Evolutionary conservation across 2,888 invertebrate species (phyloP).

Genomic region (Crioceris asparagi): DNA sequence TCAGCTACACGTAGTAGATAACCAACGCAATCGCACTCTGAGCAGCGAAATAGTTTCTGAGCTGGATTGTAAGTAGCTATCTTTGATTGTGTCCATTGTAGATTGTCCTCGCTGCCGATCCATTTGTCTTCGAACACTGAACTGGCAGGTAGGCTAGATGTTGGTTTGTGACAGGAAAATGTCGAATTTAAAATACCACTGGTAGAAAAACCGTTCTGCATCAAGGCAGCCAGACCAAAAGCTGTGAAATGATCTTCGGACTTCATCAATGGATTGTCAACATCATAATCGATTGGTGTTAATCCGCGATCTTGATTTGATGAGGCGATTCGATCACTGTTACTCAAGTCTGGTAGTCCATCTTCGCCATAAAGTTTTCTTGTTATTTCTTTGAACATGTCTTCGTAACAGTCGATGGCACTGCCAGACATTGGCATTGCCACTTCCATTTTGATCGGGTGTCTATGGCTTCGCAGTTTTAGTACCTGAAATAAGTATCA

Average conservation of each 20-base stretch:
- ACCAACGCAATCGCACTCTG: slow-evolving; percentile 66
- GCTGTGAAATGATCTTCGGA: slow-evolving; percentile 63
- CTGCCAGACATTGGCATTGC: slow-evolving; percentile 48
- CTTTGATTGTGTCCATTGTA: slow-evolving; percentile 68
- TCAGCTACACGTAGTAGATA: slow-evolving; percentile 63
- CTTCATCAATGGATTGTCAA: slow-evolving; percentile 43
- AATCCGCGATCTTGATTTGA: slow-evolving; percentile 32
- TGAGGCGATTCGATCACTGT: slow-evolving; percentile 30
- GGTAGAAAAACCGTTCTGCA: slow-evolving; percentile 63
- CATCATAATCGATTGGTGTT: slow-evolving; percentile 38
- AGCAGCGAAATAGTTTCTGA: slow-evolving; percentile 63
- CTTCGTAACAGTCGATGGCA: slow-evolving; percentile 63
- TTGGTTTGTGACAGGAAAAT: slow-evolving; percentile 41
- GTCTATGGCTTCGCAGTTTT: no score
- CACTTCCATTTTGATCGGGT: slow-evolving; percentile 40
- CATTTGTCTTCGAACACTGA: slow-evolving; percentile 41
- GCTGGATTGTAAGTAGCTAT: slow-evolving; percentile 70
- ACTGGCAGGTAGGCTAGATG: slow-evolving; percentile 22
- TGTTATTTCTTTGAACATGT: slow-evolving; percentile 86
- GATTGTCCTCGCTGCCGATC: slow-evolving; percentile 59
- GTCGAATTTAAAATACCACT: slow-evolving; percentile 52
- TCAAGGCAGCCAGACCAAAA: slow-evolving; percentile 64
- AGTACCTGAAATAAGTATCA: no score
- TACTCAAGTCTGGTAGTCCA: slow-evolving; percentile 37
- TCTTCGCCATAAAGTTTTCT: slow-evolving; percentile 85